Base-by-base conservation (phyloP, 1,140 invertebrate species). In the Epicauta chinensis region DNA sequence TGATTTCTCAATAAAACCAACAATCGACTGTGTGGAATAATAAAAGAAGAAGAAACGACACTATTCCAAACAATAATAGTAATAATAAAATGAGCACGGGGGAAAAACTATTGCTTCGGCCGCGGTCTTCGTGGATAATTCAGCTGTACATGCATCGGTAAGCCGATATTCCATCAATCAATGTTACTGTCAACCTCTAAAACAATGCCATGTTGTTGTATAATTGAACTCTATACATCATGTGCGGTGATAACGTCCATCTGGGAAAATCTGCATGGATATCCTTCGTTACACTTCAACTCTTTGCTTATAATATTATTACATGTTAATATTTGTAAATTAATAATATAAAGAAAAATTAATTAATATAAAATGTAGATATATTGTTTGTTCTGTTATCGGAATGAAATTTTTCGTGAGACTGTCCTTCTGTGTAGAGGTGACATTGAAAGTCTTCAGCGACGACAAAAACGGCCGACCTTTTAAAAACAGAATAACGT, bases 151-250 rank as follows among this genome's bases (percentile, higher is more conserved):
- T 53, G 56, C 55, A 58, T 61, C 60, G 59, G 44, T 45, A 55
- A 47, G 42, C 51, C 56, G 59, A 61, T 61, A 59, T 60, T 54
- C 56, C 55, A 64, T 64, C 62, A 64, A 64, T 64, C 62, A 64
- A 60, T 64, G 62, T 64, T 64, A 57, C 60, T 59, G 62, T 64
- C 62, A 60, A 47, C 31, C 59, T 60, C 47, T 61, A 59, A 64
- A 64, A 64, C 62, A 64, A 64, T 64, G 62, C 62, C 58, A 62
- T 62, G 62, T 62, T 61, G 48, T 55, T 51, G 62, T 62, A 62
- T 64, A 64, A 64, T 64, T 64, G 62, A 62, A 62, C 45, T 58
- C 59, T 37, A 62, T 64, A 62, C 58, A 64, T 64, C 62, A 64
- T 64, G 58, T 34, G 58, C 51, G 29, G 32, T 52, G 59, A 64